phyloP scores from a whole-genome alignment of 2,113 vertebrate genomes.

The Dasyornis broadbenti region DNA sequence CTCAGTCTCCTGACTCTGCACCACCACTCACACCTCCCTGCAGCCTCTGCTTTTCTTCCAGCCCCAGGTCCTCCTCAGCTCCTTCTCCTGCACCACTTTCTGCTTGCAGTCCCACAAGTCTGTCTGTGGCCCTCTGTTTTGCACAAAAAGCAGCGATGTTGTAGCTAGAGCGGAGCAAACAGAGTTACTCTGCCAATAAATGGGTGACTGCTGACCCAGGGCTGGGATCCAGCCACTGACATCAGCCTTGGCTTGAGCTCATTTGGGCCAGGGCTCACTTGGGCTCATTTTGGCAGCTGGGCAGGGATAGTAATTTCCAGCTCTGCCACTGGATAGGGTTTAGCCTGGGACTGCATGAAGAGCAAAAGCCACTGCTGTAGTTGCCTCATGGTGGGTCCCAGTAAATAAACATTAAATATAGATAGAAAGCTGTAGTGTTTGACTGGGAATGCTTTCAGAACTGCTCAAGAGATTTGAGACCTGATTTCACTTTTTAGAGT shows the following conservation, averaged over 20 bases:
- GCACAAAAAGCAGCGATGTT: background rate
- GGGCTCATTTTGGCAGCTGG: background rate
- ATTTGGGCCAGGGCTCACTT: background rate
- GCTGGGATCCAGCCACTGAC: background rate
- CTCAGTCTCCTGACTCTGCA: background rate
- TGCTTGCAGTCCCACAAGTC: background rate
- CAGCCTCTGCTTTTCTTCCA: background rate
- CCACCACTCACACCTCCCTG: background rate
- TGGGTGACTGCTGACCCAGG: background rate
- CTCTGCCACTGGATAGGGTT: background rate
- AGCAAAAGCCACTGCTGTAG: background rate
- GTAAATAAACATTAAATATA: background rate
- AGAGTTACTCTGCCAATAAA: conserved; percentile 6
- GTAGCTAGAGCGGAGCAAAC: background rate
- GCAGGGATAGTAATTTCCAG: background rate
- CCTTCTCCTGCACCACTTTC: background rate
- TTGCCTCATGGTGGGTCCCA: background rate
- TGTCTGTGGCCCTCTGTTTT: background rate
- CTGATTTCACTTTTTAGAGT: background rate
- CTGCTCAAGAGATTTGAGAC: background rate
- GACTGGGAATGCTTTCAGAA: background rate
- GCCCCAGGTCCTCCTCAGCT: background rate
- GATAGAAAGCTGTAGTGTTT: background rate
- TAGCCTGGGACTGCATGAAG: background rate
- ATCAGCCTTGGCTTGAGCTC: background rate